Percentiles rank a stretch among this genome's conserved stretches.
Conservation (phyloP, 2,113 vertebrate genomes). For the Cairina moschata region DNA sequence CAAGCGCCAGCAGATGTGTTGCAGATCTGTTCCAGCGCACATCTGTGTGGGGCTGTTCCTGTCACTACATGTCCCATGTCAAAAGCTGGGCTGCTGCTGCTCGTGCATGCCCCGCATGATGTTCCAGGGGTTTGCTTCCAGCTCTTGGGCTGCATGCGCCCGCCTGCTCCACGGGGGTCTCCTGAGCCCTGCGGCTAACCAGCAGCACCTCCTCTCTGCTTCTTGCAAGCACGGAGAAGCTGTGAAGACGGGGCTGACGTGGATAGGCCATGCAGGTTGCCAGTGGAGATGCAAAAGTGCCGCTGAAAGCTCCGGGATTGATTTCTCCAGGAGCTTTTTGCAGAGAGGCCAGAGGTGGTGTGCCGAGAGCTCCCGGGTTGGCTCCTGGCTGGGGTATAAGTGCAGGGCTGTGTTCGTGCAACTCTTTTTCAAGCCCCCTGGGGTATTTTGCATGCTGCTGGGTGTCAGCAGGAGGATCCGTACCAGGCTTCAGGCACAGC, state of each 20-base stretch:
- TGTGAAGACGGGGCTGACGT: background rate
- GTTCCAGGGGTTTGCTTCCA: background rate
- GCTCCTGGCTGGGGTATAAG: conserved; percentile 1
- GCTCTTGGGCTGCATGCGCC: background rate
- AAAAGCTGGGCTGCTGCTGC: background rate
- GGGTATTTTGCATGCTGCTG: background rate
- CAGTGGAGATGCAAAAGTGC: background rate
- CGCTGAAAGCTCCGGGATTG: background rate
- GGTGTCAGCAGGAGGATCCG: background rate
- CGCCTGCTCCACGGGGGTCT: background rate
- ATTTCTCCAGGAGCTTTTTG: conserved; percentile 32
- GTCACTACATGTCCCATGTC: background rate
- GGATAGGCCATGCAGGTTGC: conserved; percentile 23
- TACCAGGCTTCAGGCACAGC: background rate
- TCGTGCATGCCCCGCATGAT: background rate
- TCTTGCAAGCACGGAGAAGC: background rate
- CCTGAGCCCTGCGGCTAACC: background rate
- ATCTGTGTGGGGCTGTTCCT: conserved; percentile 32
- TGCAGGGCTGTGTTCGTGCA: background rate
- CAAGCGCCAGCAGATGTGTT: conserved; percentile 33
- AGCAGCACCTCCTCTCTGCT: background rate
- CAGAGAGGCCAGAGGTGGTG: background rate
- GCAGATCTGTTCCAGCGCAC: conserved; percentile 28
- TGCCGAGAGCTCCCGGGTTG: background rate
- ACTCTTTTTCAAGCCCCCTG: background rate